Conservation (phyloP, 2,888 invertebrate species). For the Mimumesa dahlbomi region DNA sequence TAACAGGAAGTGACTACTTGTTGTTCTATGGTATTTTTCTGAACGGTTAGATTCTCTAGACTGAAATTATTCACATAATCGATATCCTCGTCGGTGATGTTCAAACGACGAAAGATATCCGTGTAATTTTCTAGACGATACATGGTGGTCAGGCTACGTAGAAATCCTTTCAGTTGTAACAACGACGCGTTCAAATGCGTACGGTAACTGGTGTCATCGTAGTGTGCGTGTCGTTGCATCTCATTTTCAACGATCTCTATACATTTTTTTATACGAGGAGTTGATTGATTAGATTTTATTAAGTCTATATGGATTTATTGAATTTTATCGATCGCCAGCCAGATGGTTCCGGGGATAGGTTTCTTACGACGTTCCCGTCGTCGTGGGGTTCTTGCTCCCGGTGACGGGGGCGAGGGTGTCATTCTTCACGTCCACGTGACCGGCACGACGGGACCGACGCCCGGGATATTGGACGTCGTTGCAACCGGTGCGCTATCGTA, state of each 20-base stretch:
- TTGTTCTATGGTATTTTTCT: neutral
- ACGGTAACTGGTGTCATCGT: slow-evolving; percentile 19
- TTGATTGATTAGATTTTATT: neutral
- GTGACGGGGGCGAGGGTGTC: too few relatives aligned
- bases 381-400: too few relatives aligned
- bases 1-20: slow-evolving; percentile 74
- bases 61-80: slow-evolving; percentile 68
- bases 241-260: slow-evolving; percentile 22
- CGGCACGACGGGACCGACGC: too few relatives aligned
- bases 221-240: too few relatives aligned
- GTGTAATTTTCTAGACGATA: slow-evolving; percentile 59
- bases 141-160: slow-evolving; percentile 55
- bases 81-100: slow-evolving; percentile 73
- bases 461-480: neutral
- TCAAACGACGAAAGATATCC: slow-evolving; percentile 62
- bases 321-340: too few relatives aligned
- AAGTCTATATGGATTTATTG: too few relatives aligned
- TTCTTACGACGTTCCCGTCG: too few relatives aligned
- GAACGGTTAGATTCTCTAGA: slow-evolving; percentile 24
- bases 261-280: slow-evolving; percentile 8
- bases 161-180: slow-evolving; percentile 41
- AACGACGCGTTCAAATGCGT: slow-evolving; percentile 54
- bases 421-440: too few relatives aligned
- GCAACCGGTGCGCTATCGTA: neutral
- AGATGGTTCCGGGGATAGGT: too few relatives aligned